Base-by-base conservation (phyloP, 2,113 vertebrate species). In the Gymnobelideus leadbeateri region DNA sequence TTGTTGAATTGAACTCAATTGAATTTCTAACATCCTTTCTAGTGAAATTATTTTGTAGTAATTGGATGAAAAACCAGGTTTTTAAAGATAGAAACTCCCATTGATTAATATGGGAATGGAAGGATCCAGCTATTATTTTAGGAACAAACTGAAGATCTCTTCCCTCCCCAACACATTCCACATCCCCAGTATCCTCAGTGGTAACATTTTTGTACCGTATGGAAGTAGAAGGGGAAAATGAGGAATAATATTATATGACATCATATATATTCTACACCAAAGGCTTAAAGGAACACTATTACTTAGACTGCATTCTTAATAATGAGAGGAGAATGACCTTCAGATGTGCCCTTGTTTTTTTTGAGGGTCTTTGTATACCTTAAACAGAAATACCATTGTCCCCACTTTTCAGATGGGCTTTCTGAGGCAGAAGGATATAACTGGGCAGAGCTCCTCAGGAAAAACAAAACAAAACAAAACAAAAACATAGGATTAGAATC, bases 181-280 rank as follows among this genome's bases (percentile, higher is more conserved):
- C 43, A 43, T 84, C 7, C n/a, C 68, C 51, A 57, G 5, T 10
- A 37, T 23, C n/a, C 19, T 61, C 25, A 77, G 25, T 57, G 68
- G n/a, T 21, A 31, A 55, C 4, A 25, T 77, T 84, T 84, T 94
- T 50, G 1, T 50, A 47, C 91, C 57, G 9, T 0, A 0, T 49
- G 77, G 55, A 95, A 11, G 5, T 84, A 12, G 91, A 2, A 55
- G 26, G 68, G n/a, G n/a, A 90, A 68, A 10, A 91, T 49, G 37
- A 50, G 26, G 9, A 43, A 37, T 37, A 26, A 6, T 3, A 47
- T 51, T 28, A 51, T 92, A 23, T 43, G 16, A 7, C 31, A 23
- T 89, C 49, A 26, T 94, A 54, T 93, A 31, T 91, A 8, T 46
- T 89, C 91, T 92, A n/a, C 37, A 24, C 77, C 57, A 94, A 25